Conservation (phyloP, 2,113 vertebrate species). For the Pycnonotus jocosus region DNA sequence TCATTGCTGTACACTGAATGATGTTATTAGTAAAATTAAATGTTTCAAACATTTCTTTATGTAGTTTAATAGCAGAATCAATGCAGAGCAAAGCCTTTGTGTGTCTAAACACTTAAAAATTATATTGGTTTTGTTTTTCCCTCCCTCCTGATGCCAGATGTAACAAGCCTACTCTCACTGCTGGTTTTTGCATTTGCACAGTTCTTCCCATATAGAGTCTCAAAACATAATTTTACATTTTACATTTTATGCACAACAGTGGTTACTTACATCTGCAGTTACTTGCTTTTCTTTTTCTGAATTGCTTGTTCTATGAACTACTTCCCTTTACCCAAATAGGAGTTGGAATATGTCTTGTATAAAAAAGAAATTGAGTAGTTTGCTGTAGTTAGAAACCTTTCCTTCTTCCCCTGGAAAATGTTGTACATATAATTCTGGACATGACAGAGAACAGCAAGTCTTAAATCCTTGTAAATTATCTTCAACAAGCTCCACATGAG, state of each 20-base stretch:
- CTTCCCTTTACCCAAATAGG: neutral
- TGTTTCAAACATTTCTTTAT: neutral
- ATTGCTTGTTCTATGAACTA: neutral
- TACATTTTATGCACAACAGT: neutral
- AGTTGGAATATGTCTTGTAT: neutral
- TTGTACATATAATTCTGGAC: neutral
- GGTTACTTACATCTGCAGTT: neutral
- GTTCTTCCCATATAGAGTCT: neutral
- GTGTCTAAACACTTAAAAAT: neutral
- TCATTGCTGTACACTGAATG: neutral
- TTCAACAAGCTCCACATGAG: neutral
- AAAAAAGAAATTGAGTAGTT: neutral
- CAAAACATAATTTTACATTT: neutral
- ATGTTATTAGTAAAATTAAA: neutral
- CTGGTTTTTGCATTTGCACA: neutral
- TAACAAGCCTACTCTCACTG: neutral
- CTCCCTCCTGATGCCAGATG: accelerated
- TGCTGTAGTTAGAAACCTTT: neutral
- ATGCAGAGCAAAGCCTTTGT: neutral
- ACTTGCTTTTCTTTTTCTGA: neutral
- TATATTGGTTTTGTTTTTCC: neutral
- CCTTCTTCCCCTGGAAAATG: neutral
- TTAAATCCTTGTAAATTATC: neutral
- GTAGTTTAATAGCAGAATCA: neutral
- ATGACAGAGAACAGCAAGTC: neutral